Evolutionary conservation across 2,888 invertebrate genomes (phyloP), one percentile per base, ranked within the genome.

Genomic region (Ormyrus thymus): DNA sequence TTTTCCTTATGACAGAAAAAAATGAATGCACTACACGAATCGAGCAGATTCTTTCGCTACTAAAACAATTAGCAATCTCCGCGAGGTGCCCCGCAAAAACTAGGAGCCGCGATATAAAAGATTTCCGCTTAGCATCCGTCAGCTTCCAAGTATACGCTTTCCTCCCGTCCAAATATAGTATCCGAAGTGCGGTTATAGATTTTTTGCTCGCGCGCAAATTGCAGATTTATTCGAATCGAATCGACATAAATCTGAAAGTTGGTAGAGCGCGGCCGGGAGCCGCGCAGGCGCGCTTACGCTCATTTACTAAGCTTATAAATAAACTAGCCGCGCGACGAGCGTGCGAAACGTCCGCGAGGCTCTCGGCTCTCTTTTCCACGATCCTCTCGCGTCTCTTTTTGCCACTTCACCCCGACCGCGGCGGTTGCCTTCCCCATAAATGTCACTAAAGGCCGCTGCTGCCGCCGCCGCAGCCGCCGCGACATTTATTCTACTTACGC

Each of bases 341-440:
- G 69, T 74, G 69, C 64, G 78, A 74, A 74, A 70, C 13, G 56
- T 70, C 70, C 70, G 65, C 13, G 9, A 55, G 13, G 15, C 43
- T 53, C 64, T 48, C 50, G 53, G 64, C 58, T 64, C 59, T 58
- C 74, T 53, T 73, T 43, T 43, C 45, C 70, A 72, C 80, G 70
- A 71, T 80, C 68, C 55, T 55, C 29, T 29, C 29, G 29, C 56
- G 78, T 71, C 62, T 55, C 68, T 78, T 78, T 78, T 78, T 73
- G 73, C 73, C 59, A 68, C 15, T 59, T 51, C 71, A 62, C 61
- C 59, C 68, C 61, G 64, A 55, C 71, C 75, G 51, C 56, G 56
- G 79, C 80, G 53, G 69, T 75, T n/a, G 75, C 58, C 50, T 80
- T 82, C 76, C 76, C 76, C 80, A 76, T 80, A 80, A 80, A 80